Base-by-base conservation (phyloP, 1,140 invertebrate genomes). In the Anagrus nilaparvatae region DNA sequence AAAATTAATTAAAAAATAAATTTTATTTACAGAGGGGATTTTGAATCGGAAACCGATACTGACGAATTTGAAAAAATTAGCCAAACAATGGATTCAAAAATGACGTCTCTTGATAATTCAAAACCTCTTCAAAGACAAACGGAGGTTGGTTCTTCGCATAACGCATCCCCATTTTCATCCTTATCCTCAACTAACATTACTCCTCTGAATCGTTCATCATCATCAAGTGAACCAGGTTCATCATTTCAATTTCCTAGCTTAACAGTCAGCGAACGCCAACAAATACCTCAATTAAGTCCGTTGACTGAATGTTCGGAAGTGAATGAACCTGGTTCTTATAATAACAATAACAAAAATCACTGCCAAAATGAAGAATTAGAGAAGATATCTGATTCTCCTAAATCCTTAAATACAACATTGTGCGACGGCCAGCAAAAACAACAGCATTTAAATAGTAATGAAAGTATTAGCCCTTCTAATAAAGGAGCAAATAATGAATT, bases 1-100 rank as follows among this genome's bases (percentile, higher is more conserved):
- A 40, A 19, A n/a, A 41, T 30, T 25, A 19, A 13, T 38, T 33
- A 5, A 6, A 35, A 20, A 20, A 9, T 41, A 19, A 31, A 9
- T 4, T n/a, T 47, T 40, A 37, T 46, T 62, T 44, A 21, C 53
- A 71, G 52, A 58, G 80, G 76, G 53, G 78, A 75, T 33, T 81
- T 79, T 50, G 84, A 85, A 55, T 87, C 82, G 5, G 83, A 86
- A 67, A 84, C 81, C 0, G 83, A 87, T 51, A 82, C 81, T 0
- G 82, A 86, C 58, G 84, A 87, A 48, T 87, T 87, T 62, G 84
- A 88, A 57, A 84, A 82, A 56, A 74, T 87, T 14, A 71, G 74
- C 13, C 78, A 78, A 53, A 76, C 72, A 46, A 64, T 69, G 13
- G 71, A 77, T 25, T 59, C 67, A 14, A 69, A 72, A 42, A 50